Conservation (phyloP, 2,113 vertebrate genomes). For the Rhabdornis inornatus region DNA sequence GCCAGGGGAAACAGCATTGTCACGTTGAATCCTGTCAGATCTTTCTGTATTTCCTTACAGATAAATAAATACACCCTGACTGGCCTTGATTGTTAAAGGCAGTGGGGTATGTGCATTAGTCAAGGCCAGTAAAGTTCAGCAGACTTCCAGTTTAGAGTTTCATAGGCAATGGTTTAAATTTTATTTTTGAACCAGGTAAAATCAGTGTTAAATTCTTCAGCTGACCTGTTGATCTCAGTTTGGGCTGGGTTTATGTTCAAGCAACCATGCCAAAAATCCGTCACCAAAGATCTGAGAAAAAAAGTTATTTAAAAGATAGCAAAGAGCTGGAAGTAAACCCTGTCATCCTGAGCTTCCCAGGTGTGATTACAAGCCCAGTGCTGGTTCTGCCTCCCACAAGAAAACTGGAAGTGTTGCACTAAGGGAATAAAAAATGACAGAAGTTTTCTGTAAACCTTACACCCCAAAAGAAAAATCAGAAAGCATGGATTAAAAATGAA, state of each 20-base stretch:
- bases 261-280: background rate
- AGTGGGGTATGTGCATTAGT: background rate
- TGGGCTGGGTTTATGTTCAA: background rate
- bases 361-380: background rate
- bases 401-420: background rate
- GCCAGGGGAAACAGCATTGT: background rate
- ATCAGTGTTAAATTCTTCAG: background rate
- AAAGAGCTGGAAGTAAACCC: background rate
- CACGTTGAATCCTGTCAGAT: background rate
- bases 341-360: background rate
- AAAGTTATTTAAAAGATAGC: background rate
- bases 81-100: background rate
- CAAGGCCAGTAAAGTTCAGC: background rate
- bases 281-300: background rate
- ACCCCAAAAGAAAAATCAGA: background rate
- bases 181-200: background rate
- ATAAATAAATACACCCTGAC: background rate
- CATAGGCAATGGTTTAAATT: background rate
- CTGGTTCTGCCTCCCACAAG: background rate
- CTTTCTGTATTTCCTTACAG: background rate
- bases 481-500: background rate
- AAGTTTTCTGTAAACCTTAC: background rate
- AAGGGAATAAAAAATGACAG: background rate
- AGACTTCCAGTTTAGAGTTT: background rate
- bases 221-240: background rate